A percentile compares a stretch with the other conserved stretches of the same genome.
Conservation (phyloP, 1,140 invertebrate genomes). For the Pseudoatta argentina region DNA sequence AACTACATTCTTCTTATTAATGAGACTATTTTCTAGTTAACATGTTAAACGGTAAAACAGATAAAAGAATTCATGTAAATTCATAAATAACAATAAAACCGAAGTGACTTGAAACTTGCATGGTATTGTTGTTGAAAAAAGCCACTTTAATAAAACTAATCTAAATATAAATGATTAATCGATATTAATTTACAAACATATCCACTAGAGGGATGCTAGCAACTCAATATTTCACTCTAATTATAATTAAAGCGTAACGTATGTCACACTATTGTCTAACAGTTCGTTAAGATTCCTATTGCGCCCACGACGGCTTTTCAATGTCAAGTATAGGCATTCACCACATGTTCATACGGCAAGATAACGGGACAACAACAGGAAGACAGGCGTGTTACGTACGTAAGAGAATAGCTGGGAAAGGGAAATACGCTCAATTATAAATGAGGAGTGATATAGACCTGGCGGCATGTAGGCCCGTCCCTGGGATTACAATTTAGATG, state of each 20-base stretch:
- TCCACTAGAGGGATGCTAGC: not conserved
- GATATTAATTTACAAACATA: not conserved
- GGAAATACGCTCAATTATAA: slow-evolving; percentile 62
- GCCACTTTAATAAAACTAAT: not conserved
- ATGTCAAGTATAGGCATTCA: slow-evolving; percentile 34
- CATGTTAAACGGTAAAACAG: not conserved
- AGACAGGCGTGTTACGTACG: slow-evolving; percentile 41
- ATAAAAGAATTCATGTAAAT: not conserved
- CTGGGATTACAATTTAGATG: slow-evolving; percentile 60
- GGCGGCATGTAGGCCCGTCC: slow-evolving; percentile 15
- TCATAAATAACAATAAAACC: not conserved
- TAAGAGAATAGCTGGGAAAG: slow-evolving; percentile 22
- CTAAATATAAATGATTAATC: not conserved
- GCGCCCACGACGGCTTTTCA: slow-evolving; percentile 37
- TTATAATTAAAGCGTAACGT: slow-evolving; percentile 2
- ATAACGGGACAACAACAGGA: slow-evolving; percentile 14
- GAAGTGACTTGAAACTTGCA: not conserved
- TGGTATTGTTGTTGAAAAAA: not conserved
- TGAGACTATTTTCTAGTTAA: not conserved
- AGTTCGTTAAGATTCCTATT: slow-evolving; percentile 19
- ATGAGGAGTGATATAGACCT: slow-evolving; percentile 60
- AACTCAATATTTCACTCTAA: not conserved
- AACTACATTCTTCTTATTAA: not conserved
- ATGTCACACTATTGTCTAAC: slow-evolving; percentile 24
- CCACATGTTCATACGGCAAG: slow-evolving; percentile 6